These are phyloP conservation scores for Eretmocerus hayati DNA, from an alignment of 2,888 invertebrate genomes.

Conservation along the genomic window DNA sequence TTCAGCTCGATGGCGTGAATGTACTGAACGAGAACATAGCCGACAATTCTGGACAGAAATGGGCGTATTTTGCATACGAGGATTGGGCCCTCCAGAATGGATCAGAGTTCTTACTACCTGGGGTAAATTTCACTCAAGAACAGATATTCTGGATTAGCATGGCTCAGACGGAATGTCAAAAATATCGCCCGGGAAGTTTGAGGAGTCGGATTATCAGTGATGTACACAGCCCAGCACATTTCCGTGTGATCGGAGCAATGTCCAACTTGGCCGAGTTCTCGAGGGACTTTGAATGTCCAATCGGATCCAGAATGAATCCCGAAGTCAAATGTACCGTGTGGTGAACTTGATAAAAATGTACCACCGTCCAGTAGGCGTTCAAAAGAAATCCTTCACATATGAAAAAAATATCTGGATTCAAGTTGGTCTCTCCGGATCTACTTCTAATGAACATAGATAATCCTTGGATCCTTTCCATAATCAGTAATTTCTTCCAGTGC, in stretches of 20 bases:
- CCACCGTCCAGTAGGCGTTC: no score
- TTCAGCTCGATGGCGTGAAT: constrained; percentile 84
- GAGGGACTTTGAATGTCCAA: constrained; percentile 54
- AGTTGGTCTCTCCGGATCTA: no score
- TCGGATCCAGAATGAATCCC: constrained; percentile 56
- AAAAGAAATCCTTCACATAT: no score
- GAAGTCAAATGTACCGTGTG: constrained; percentile 55
- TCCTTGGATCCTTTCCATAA: no score
- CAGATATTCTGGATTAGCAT: constrained; percentile 17
- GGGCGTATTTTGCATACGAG: constrained; percentile 78
- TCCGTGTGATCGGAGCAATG: constrained; percentile 54
- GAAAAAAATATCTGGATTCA: no score
- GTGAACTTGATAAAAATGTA: no score
- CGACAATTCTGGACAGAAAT: constrained; percentile 89
- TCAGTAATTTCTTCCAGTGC: no score
- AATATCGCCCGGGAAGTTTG: constrained; percentile 58
- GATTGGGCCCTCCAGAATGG: constrained; percentile 65
- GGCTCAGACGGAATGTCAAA: constrained; percentile 52
- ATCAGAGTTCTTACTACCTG: constrained; percentile 63
- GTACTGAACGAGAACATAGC: constrained; percentile 94
- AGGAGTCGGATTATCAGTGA: constrained; percentile 75
- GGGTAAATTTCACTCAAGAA: constrained; percentile 59
- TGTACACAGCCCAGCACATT: constrained; percentile 61
- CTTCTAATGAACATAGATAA: no score
- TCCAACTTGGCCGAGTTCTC: constrained; percentile 56